phyloP scores from a whole-genome alignment of 2,113 vertebrate genomes.

The Mormoops blainvillei region DNA sequence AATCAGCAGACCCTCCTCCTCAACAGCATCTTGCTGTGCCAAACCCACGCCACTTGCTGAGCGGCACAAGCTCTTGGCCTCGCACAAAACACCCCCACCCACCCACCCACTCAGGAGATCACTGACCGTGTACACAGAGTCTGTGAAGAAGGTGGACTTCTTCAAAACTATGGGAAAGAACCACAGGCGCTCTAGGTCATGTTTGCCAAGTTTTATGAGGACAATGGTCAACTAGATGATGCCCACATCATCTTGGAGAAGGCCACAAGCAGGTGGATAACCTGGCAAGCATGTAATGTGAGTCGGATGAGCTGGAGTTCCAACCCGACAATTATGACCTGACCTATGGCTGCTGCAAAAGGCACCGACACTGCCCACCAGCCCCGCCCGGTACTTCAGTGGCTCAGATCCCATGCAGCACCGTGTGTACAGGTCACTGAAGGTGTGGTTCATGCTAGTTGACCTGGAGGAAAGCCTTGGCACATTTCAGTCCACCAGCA shows the following conservation, averaged over 20 bases:
- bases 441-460: slow-evolving; percentile 94
- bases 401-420: slow-evolving; percentile 90
- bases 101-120: too few relatives aligned
- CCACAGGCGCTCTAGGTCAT: slow-evolving; percentile 89
- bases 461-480: slow-evolving; percentile 94
- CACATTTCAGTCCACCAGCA: slow-evolving; percentile 94
- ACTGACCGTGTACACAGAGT: slow-evolving; percentile 91
- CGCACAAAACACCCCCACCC: slow-evolving; percentile 87
- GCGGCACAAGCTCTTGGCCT: slow-evolving; percentile 92
- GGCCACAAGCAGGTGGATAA: slow-evolving; percentile 93
- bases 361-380: slow-evolving; percentile 90
- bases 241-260: slow-evolving; percentile 90
- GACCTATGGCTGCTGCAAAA: slow-evolving; percentile 89
- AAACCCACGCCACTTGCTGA: slow-evolving; percentile 94
- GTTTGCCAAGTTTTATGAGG: slow-evolving; percentile 93
- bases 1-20: slow-evolving; percentile 87
- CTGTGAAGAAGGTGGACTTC: slow-evolving; percentile 90
- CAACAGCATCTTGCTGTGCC: slow-evolving; percentile 90
- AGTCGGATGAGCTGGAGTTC: slow-evolving; percentile 94
- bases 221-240: slow-evolving; percentile 91
- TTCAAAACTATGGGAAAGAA: slow-evolving; percentile 90
- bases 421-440: slow-evolving; percentile 90
- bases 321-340: slow-evolving; percentile 91
- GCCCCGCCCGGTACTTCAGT: slow-evolving; percentile 92
- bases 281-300: slow-evolving; percentile 90